Evolutionary conservation across 2,888 invertebrate species (phyloP), one percentile per base, ranked within the genome.

Genomic region (Podabrus alpinus): DNA sequence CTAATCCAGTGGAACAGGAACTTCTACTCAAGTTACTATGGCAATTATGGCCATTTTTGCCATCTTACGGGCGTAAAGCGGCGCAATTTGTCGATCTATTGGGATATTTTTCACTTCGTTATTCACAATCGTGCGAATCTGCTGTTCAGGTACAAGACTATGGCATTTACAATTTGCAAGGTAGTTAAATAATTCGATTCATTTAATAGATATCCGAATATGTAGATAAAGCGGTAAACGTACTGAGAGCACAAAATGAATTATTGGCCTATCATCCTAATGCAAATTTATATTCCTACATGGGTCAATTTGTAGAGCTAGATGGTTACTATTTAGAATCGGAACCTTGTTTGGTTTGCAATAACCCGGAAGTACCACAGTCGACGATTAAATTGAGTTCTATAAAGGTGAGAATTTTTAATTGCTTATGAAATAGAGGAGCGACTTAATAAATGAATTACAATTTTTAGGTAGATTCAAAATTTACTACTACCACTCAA

Each of bases 401-500:
- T 0, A 95, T 98, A 76, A 97, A 98, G 89, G 94, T 94, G 79
- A 66, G 45, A 7, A n/a, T 45, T 25, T 45, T 45, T 45, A n/a
- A n/a, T 66, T 13, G 9, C 3, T 15, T 21, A 66, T 66, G 1
- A 2, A 66, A 17, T 3, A 24, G 11, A 24, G 15, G 19, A 24
- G 11, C 25, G n/a, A 1, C 19, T 25, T 15, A 66, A 45, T 7
- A n/a, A 45, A n/a, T 16, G 0, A 21, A 4, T 68, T 29, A 29
- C 9, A 15, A 16, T 45, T 77, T 78, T 78, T 86, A 91, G 90
- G 93, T 94, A 75, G 99, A 99, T 89, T 97, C 97, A 1, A 97
- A 98, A 88, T 99, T 97, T 88, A 99, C 99, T 3, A 98, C 98
- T 1, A 98, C 97, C 10, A 97, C 98, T 1, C 98, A 98, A 89